These are phyloP conservation scores for Spilarctia lutea DNA, from an alignment of 2,888 invertebrate species.

Conservation along the genomic window DNA sequence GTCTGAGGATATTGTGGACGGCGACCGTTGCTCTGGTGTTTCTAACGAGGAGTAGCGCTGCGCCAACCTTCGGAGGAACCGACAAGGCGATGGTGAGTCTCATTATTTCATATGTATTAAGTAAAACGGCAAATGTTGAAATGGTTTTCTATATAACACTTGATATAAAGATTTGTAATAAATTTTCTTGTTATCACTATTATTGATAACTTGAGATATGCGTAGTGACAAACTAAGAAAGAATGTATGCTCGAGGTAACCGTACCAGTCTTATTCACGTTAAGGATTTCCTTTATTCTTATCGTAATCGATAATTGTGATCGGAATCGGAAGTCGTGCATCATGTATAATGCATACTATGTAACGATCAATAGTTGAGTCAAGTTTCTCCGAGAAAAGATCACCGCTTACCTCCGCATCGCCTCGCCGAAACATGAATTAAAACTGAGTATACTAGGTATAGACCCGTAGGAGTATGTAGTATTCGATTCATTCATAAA, in stretches of 20 bases:
- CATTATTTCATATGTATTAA: conserved; percentile 16
- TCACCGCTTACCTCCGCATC: conserved; percentile 51
- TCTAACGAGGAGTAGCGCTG: conserved; percentile 75
- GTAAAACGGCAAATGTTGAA: neutral
- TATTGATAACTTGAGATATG: conserved; percentile 10
- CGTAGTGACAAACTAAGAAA: conserved; percentile 14
- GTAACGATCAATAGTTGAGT: conserved; percentile 56
- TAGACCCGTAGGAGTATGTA: conserved; percentile 54
- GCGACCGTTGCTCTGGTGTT: conserved; percentile 67
- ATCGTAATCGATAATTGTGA: conserved; percentile 52
- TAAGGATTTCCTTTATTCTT: conserved; percentile 38
- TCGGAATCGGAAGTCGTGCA: conserved; percentile 71
- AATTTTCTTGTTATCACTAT: neutral
- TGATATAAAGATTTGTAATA: neutral
- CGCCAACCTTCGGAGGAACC: conserved; percentile 76
- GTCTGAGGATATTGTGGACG: conserved; percentile 74
- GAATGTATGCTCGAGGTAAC: conserved; percentile 13
- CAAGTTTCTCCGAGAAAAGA: conserved; percentile 57
- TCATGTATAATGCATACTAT: conserved; percentile 37
- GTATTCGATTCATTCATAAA: conserved; percentile 76
- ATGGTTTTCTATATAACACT: conserved; percentile 10
- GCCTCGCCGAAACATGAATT: conserved; percentile 57
- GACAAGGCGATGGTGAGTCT: conserved; percentile 82
- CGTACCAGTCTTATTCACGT: conserved; percentile 30
- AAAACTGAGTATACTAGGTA: conserved; percentile 50